These are phyloP conservation scores for Lutjanus argentimaculatus DNA, from an alignment of 2,797 vertebrate genomes.

Conservation along the genomic window DNA sequence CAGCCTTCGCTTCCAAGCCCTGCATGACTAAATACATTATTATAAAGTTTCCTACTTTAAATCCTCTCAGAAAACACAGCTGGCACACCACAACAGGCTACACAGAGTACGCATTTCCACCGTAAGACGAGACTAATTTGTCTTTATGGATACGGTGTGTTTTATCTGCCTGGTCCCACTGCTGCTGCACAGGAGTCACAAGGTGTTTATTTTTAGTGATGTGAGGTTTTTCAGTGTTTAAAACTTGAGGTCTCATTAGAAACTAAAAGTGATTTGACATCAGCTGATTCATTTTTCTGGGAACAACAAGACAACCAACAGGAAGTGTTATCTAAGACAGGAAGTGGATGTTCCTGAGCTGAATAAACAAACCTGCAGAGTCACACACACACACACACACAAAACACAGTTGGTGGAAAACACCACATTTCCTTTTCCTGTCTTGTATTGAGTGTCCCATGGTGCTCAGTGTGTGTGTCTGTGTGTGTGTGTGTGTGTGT, in stretches of 20 bases:
- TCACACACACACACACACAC: constrained; percentile 18
- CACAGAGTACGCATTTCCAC: no score
- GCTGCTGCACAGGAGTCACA: no score
- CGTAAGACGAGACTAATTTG: no score
- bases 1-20: no score
- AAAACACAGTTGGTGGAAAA: not conserved
- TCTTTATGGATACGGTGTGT: not conserved
- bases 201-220: not conserved
- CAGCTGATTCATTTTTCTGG: constrained; percentile 32
- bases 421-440: not conserved
- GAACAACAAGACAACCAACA: constrained; percentile 52
- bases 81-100: no score
- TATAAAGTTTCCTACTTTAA: no score
- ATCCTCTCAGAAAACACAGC: no score
- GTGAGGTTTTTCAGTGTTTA: not conserved
- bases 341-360: constrained; percentile 71
- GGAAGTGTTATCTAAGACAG: constrained; percentile 79
- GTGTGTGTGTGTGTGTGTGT: constrained; percentile 22
- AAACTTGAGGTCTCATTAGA: constrained; percentile 4
- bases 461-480: not conserved
- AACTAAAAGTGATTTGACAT: constrained; percentile 14
- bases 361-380: constrained; percentile 65
- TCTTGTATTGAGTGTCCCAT: no score
- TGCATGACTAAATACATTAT: no score
- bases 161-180: not conserved